Evolutionary conservation across 1,140 invertebrate genomes (phyloP), one percentile per base, ranked within the genome.

Genomic region (Episyrphus balteatus): DNA sequence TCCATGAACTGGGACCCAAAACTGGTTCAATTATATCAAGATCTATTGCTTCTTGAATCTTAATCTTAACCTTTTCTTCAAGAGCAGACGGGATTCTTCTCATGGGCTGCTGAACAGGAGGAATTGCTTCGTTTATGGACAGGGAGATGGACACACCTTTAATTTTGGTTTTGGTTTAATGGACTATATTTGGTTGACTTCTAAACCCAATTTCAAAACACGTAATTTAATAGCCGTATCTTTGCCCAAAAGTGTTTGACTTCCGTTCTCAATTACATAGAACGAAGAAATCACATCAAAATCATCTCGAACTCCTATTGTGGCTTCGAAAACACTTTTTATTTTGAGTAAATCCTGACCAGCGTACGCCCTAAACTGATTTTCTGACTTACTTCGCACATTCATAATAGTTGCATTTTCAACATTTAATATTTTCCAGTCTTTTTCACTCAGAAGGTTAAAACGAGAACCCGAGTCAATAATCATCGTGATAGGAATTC

Each of bases 1-100:
- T 56, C 52, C 47, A 52, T 5, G 39, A 13, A 12, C 46, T 51
- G 12, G 51, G 52, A 17, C 52, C 51, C 14, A 32, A 32, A n/a
- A 61, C 51, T 44, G 38, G 37, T 46, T 59, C 52, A 13, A 58
- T 56, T 19, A 59, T 55, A 31, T 58, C 53, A 15, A 32, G 31
- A n/a, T 26, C 13, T 11, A 58, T 26, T 11, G 47, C 46, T 17
- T 56, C 45, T 44, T 61, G 46, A 21, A 60, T 30, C 39, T 55
- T 50, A 13, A 34, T 13, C 38, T 47, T 47, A 14, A 55, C 47
- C 33, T 46, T 42, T 13, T 44, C 37, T 42, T 55, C 50, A 5
- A 52, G 19, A 31, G 49, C 44, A 40, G 47, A 43, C 30, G 47
- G 49, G 36, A 55, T 17, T 32, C 48, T 37, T 30, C 51, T 15